Evolutionary conservation across 2,888 invertebrate species (phyloP).

Genomic region (Beris morrisii): DNA sequence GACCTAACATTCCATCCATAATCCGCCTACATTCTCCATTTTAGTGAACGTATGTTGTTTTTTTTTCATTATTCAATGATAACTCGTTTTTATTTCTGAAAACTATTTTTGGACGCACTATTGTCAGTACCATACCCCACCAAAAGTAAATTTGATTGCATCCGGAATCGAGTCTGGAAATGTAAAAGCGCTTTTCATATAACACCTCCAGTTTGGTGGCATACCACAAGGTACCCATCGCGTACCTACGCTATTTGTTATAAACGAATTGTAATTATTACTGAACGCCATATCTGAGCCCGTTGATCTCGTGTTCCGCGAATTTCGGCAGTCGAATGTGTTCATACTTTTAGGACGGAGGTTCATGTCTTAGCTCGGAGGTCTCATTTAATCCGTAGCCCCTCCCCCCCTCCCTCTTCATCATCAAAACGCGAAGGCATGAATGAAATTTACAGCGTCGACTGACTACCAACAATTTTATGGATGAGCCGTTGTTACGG

Average conservation of each 20-base stretch:
- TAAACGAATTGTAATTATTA: not conserved
- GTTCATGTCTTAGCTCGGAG: not conserved
- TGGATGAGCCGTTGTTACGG: conserved; percentile 11
- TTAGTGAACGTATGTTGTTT: conserved; percentile 8
- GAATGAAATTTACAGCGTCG: conserved; percentile 15
- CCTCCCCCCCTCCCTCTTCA: too few relatives aligned
- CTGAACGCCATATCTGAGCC: not conserved
- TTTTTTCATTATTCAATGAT: conserved; percentile 15
- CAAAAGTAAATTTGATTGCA: conserved; percentile 16
- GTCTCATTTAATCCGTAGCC: too few relatives aligned
- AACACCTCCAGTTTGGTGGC: conserved; percentile 8
- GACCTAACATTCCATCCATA: conserved; percentile 31
- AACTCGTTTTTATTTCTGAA: conserved; percentile 24
- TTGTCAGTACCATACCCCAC: conserved; percentile 19
- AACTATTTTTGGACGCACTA: conserved; percentile 30
- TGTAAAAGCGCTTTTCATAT: conserved; percentile 3
- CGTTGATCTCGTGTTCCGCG: conserved; percentile 19
- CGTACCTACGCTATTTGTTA: not conserved
- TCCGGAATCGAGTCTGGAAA: conserved; percentile 11
- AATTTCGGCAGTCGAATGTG: conserved; percentile 18
- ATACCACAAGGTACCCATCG: conserved; percentile 28
- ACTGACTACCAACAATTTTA: not conserved
- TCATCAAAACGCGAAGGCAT: conserved; percentile 3
- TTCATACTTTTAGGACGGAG: conserved; percentile 4
- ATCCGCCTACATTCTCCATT: conserved; percentile 29